Base-by-base conservation (phyloP, 2,888 invertebrate species). In the Resseliella maxima region DNA sequence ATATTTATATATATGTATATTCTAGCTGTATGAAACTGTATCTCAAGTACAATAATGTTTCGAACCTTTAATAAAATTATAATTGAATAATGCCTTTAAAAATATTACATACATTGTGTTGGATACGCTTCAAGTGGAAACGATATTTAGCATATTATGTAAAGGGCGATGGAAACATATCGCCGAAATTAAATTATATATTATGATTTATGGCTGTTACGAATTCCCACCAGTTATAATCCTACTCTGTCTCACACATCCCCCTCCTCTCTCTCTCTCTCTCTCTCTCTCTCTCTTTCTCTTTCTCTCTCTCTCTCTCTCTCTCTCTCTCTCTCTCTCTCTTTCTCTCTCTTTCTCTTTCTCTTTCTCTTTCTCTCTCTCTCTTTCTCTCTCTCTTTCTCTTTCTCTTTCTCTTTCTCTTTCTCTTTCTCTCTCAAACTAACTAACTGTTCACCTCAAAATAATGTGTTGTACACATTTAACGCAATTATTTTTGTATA, bases 121-220 rank as follows among this genome's bases (percentile, higher is more conserved):
- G 5, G 31, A 38, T 81, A n/a, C 81, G 21, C 15, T 5, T 36
- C 6, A 36, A 31, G 6, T 64, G 31, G 27, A 64, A 6, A 64
- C 27, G 8, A 15, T 27, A 64, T 27, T 36, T 5, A 36, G n/a
- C 24, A 50, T 50, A 41, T 41, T 41, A 15, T 59, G 24, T 59
- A 24, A 83, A 83, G 38, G 24, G 36, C 83, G 38, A 83, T 83
- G 83, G 38, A 21, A 81, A 35, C 31, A 12, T 15, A 12, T 72
- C 31, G 72, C 1, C 41, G 38, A 83, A 83, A 83, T 83, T 83
- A 83, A 83, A 83, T 83, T 83, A 83, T 38, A 5, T 24, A 64
- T 31, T 31, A 31, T 83, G 41, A 83, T 83, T 38, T 83, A 81
- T 81, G 81, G 18, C 35, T 27, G n/a, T n/a, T 38, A 83, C 83